Evolutionary conservation across 2,113 vertebrate genomes (phyloP), one percentile per base, ranked within the genome.

Genomic region (Corythornis vintsioides): DNA sequence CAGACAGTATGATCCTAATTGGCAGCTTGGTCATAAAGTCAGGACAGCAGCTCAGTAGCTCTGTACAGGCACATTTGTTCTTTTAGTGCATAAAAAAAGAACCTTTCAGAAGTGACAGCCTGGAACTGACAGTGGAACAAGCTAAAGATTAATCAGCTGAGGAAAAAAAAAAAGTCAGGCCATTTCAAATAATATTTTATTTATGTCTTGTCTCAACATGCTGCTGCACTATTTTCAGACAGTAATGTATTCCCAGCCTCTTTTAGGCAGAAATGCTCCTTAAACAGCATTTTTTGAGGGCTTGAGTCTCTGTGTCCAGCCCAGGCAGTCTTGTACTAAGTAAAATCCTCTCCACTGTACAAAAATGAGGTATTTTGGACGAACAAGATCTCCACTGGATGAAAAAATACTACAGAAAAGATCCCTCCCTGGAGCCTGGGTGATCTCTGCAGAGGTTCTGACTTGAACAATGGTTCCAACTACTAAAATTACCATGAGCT

Each of bases 21-120:
- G 86, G 77, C 83, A 95, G 90, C 59, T 92, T 47, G 88, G 83
- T 75, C 88, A 91, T 72, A 50, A 77, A 84, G 83, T 86, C 73
- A 64, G 72, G 77, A 78, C 70, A 83, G 48, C 86, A 86, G 90
- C 81, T 89, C 60, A 0, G 45, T 42, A 80, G 78, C 59, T 38
- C 56, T 25, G 67, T 35, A 76, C 42, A 56, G 16, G 15, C 78
- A 87, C 24, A 43, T 75, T 83, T 83, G 84, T 86, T 90, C 86
- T 91, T 89, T 35, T 35, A 47, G 5, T 26, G 33, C 63, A 86
- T 57, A 56, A 80, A 79, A 89, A 85, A 81, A 92, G 35, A 94
- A 82, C 73, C 78, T 29, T 53, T 75, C 70, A 35, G 73, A 86
- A 95, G 72, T 43, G 43, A 88, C 80, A 92, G 84, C 6, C 71